A percentile compares a stretch with the other conserved stretches of the same genome.
Evolutionary conservation across 37 sponge, comb jelly and placozoan species (phyloP).

Genomic region (Crambe crambe): DNA sequence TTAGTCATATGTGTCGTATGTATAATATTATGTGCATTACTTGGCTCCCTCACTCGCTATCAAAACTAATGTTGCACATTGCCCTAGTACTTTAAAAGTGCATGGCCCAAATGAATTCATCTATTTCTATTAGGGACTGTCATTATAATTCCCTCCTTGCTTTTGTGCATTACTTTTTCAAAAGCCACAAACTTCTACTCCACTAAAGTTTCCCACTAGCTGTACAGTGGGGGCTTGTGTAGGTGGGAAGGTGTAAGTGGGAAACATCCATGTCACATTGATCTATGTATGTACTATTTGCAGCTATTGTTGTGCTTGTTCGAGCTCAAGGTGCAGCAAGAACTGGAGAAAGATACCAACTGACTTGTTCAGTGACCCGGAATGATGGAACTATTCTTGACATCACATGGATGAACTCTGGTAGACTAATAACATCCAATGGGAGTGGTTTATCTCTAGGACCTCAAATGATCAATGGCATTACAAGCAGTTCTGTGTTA

Average conservation of each 20-base stretch:
- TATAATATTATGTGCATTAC: too few relatives aligned
- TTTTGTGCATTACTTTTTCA: too few relatives aligned
- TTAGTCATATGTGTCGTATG: too few relatives aligned
- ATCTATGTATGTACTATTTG: background rate
- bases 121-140: too few relatives aligned
- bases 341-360: background rate
- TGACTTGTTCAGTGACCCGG: background rate
- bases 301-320: conserved; percentile 9
- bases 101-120: too few relatives aligned
- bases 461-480: background rate
- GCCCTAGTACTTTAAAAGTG: too few relatives aligned
- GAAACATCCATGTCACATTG: too few relatives aligned
- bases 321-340: background rate
- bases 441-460: conserved; percentile 1
- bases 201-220: background rate
- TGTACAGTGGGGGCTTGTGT: too few relatives aligned
- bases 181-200: background rate
- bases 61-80: too few relatives aligned
- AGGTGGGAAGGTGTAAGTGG: too few relatives aligned
- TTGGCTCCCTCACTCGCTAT: too few relatives aligned
- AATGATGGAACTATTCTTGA: background rate
- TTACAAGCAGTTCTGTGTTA: conserved; percentile 15
- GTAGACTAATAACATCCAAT: background rate
- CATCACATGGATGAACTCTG: conserved; percentile 4
- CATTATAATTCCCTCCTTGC: too few relatives aligned